Percentiles rank a stretch among this genome's conserved stretches.
These are phyloP conservation scores for Alligator mississippiensis DNA, from an alignment of 2,113 vertebrate genomes.

Conservation along the genomic window DNA sequence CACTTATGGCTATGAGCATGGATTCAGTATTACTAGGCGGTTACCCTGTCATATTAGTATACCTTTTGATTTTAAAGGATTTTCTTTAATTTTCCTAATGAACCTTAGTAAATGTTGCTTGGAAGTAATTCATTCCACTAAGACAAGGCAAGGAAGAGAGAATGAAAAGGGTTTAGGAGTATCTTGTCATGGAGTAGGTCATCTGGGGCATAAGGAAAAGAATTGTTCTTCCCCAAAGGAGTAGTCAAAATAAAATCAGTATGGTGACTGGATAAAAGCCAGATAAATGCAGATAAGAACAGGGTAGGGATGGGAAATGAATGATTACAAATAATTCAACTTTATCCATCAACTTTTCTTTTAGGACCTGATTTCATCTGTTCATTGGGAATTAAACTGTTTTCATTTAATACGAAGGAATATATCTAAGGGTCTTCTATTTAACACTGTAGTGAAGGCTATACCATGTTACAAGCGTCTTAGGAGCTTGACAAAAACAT, in stretches of 20 bases:
- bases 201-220: neutral
- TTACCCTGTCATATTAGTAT: neutral
- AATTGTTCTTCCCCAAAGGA: neutral
- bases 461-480: neutral
- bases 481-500: neutral
- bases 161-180: neutral
- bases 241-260: neutral
- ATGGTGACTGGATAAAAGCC: neutral
- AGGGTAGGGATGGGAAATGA: neutral
- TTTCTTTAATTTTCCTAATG: fast-evolving
- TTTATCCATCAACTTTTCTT: neutral
- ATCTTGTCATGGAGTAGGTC: neutral
- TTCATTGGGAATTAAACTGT: neutral
- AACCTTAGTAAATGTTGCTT: neutral
- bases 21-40: neutral
- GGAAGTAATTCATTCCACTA: neutral
- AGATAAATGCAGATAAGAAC: neutral
- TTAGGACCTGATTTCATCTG: neutral
- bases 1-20: neutral
- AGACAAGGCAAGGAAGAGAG: neutral
- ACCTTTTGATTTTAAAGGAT: neutral
- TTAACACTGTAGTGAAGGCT: neutral
- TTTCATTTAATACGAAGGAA: neutral
- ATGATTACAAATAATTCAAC: neutral
- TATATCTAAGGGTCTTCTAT: neutral